Base-by-base conservation (phyloP, 2,888 invertebrate genomes). In the Nomada hirtipes region DNA sequence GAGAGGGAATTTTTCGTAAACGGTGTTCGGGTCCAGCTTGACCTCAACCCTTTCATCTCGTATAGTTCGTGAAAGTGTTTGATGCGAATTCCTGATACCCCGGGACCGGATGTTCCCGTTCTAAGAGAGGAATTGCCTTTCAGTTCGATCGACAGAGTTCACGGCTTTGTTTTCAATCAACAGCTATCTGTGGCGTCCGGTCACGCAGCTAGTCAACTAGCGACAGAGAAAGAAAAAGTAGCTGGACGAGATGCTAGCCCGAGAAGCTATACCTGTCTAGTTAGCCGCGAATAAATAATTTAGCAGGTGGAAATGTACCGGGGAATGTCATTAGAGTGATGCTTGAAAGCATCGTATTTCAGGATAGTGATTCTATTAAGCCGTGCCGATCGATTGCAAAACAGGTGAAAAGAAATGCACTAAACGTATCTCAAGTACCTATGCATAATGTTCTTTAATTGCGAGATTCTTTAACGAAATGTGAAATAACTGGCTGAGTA, bases 191-290 rank as follows among this genome's bases (percentile, higher is more conserved):
- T 55, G 55, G 80, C 87, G 85, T 90, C 89, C 90, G 90, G 90
- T 91, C 91, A 90, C 90, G 91, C 89, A 87, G 82, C 73, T 83
- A 83, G 81, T 78, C 70, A 68, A 50, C 76, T 29, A 63, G 60
- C 68, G 57, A 61, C 78, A 61, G 69, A 42, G 81, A 60, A 69
- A 26, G 82, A 81, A 82, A 64, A 74, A 77, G 77, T 69, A 65
- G 68, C 59, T 53, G 13, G 23, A 74, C 74, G 68, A 26, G 65
- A 50, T 47, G 36, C 53, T 26, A 53, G 60, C 50, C 55, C 36
- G 63, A 15, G 52, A 42, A 63, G 63, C 63, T 13, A 44, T 47
- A 52, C 63, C 52, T 70, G 52, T 55, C 55, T 44, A 50, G 44
- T 64, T 15, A 3, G 47, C 18, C 20, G 18, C 18, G 13, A 15